Evolutionary conservation across 2,888 invertebrate species (phyloP), one percentile per base, ranked within the genome.

Genomic region (Amblyjoppa proteus): DNA sequence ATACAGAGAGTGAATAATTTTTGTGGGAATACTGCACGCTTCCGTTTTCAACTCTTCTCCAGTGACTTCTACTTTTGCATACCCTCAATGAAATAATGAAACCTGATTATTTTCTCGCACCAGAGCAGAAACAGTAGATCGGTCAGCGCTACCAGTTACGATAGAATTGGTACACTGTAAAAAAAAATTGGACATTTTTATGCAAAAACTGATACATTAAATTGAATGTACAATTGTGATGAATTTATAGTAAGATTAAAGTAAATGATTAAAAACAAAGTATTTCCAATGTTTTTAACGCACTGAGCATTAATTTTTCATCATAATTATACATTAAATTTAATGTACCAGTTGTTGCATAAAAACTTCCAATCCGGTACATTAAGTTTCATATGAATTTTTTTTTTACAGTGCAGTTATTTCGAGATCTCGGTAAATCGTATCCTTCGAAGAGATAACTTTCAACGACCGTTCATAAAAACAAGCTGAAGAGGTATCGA

Each of bases 1-100:
- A 61, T 41, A 13, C 45, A 61, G 45, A 20, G 56, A 61, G n/a
- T 49, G 20, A 45, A 64, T 75, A 49, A 64, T 61, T 75, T 75
- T 49, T 28, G 49, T 49, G 49, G 28, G 28, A n/a, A 51, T 31
- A 28, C 56, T 25, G 11, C 58, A 4, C 25, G 28, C 3, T 58
- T 28, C 28, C 11, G 58, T 58, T 25, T 3, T 28, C 58, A 28
- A 58, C 13, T 58, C 0, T 58, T 13, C 0, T 13, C 58, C 58
- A 2, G 28, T 28, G 25, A 28, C 13, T 25, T 28, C 25, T 25
- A 58, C 25, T 25, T 25, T 28, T 11, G 13, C 13, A 28, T 13
- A 25, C 13, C 11, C 28, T 28, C 58, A 1, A 25, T 25, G 58
- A 25, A 58, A 58, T 11, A 28, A 58, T 58, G 25, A 25, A 58